These are phyloP conservation scores for Pogonognathellus flavescens DNA, from an alignment of 1,140 invertebrate species.

Conservation along the genomic window DNA sequence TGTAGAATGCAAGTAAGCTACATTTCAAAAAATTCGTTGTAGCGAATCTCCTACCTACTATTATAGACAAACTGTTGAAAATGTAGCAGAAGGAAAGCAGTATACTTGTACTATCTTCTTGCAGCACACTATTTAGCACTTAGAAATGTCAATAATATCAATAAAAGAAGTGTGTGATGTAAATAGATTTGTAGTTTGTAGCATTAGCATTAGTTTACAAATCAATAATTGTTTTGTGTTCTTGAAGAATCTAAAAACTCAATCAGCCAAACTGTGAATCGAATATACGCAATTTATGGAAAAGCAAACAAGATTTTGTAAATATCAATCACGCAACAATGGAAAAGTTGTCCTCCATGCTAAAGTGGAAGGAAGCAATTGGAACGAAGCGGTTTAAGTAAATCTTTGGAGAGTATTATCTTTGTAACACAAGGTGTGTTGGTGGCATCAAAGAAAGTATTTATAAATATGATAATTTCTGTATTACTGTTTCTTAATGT, in stretches of 20 bases:
- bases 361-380: neutral
- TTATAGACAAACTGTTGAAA: too few relatives aligned
- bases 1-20: too few relatives aligned
- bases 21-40: too few relatives aligned
- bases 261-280: slow-evolving; percentile 4
- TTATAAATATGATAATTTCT: neutral
- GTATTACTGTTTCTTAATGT: too few relatives aligned
- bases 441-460: neutral
- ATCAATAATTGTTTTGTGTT: neutral
- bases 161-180: too few relatives aligned
- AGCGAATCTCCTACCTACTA: too few relatives aligned
- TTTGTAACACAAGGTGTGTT: neutral
- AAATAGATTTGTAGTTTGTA: too few relatives aligned
- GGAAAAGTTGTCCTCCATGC: neutral
- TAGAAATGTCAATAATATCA: too few relatives aligned
- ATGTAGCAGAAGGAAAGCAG: too few relatives aligned
- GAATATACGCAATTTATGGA: neutral
- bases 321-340: neutral
- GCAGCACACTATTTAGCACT: too few relatives aligned
- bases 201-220: too few relatives aligned
- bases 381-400: neutral
- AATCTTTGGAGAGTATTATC: neutral
- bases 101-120: too few relatives aligned
- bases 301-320: neutral
- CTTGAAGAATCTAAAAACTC: neutral